Evolutionary conservation across 2,888 invertebrate species (phyloP).

Genomic region (Epinotia ramella): DNA sequence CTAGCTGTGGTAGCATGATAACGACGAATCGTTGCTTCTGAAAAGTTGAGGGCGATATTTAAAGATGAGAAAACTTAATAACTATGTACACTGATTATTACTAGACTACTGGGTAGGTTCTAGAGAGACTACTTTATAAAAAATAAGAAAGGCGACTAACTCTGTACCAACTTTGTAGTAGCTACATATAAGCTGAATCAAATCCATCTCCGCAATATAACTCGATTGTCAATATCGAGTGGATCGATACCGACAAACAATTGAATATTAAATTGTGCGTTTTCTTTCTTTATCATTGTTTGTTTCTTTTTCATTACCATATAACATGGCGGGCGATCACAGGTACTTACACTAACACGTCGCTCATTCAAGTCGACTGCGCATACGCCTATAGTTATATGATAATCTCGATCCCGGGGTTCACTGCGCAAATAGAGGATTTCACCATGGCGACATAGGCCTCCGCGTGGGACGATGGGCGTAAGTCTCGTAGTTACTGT

Average conservation of each 20-base stretch:
- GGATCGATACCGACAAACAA: neutral
- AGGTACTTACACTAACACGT: neutral
- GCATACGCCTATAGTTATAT: constrained; percentile 17
- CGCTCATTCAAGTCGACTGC: constrained; percentile 12
- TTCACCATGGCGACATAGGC: constrained; percentile 13
- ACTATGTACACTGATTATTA: too few relatives aligned
- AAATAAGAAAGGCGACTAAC: neutral
- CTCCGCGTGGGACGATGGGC: neutral
- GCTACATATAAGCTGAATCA: too few relatives aligned
- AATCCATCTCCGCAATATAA: too few relatives aligned
- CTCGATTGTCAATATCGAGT: neutral
- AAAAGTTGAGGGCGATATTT: too few relatives aligned
- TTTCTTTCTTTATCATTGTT: neutral
- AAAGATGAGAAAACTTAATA: too few relatives aligned
- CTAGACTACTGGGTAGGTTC: too few relatives aligned
- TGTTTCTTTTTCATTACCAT: neutral
- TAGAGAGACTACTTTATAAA: too few relatives aligned
- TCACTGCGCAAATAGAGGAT: constrained; percentile 18
- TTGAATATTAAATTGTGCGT: neutral
- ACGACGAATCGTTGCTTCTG: too few relatives aligned
- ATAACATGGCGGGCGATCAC: neutral
- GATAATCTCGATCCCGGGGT: constrained; percentile 29
- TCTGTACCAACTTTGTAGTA: too few relatives aligned
- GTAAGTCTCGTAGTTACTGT: neutral
- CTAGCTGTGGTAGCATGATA: too few relatives aligned